A percentile compares a stretch with the other conserved stretches of the same genome.
phyloP scores from a whole-genome alignment of 2,888 invertebrate genomes.

The Oegoconia quadripuncta region DNA sequence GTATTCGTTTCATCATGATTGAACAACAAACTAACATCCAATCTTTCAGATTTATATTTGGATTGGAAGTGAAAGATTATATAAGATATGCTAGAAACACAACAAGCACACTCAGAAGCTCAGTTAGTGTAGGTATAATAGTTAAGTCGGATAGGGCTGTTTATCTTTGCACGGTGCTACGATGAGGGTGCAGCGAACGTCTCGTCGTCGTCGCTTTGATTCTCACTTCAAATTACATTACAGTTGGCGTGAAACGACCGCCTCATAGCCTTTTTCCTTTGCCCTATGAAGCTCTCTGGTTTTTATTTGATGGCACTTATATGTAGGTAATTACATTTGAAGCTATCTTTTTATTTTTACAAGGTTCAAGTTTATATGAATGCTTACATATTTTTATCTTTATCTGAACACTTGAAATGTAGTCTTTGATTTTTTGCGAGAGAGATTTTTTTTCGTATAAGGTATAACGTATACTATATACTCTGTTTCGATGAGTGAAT shows the following conservation, averaged over 20 bases:
- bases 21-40: too few relatives aligned
- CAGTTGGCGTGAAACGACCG: slow-evolving; percentile 53
- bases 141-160: background rate
- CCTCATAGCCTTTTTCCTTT: slow-evolving; percentile 49
- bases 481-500: too few relatives aligned
- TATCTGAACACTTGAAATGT: too few relatives aligned
- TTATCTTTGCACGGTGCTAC: background rate
- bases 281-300: slow-evolving; percentile 40
- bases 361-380: background rate
- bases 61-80: too few relatives aligned
- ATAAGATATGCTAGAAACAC: too few relatives aligned
- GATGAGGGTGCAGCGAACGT: slow-evolving; percentile 11
- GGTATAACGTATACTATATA: too few relatives aligned
- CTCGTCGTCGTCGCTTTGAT: slow-evolving; percentile 62
- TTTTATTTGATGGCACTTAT: slow-evolving; percentile 56
- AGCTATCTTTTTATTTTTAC: slow-evolving; percentile 16
- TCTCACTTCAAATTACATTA: slow-evolving; percentile 59
- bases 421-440: too few relatives aligned
- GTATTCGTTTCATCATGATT: too few relatives aligned
- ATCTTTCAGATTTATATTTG: too few relatives aligned
- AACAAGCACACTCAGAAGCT: background rate
- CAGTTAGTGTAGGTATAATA: background rate
- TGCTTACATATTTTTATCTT: too few relatives aligned
- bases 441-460: too few relatives aligned
- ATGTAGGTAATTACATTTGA: slow-evolving; percentile 52